Base-by-base conservation (phyloP, 1,140 invertebrate genomes). In the Plodia interpunctella region DNA sequence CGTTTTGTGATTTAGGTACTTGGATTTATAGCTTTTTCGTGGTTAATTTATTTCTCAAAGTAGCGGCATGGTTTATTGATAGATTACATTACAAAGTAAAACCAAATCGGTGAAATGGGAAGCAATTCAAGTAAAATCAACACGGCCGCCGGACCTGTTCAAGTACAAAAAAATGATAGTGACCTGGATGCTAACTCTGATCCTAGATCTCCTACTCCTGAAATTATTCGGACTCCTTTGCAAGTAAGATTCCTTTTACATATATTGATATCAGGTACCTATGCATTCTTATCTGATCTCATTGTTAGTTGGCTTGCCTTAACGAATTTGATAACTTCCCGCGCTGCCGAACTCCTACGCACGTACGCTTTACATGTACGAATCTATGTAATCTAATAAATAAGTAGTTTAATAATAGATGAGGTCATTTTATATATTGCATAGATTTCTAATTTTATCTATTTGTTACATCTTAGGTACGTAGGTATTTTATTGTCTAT, bases 161-260 rank as follows among this genome's bases (percentile, higher is more conserved):
- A 70, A 50, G 35, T 54, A 49, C 66, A 76, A 74, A 81, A 81
- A 72, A 80, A 76, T 57, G 76, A 82, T 17, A 63, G 52, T n/a
- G 72, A 80, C 60, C 59, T 71, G 57, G 65, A 57, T 66, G 70
- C 57, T 65, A 85, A 80, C 74, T 66, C 80, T 55, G 87, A 89
- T 80, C 87, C 87, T 68, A 71, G 87, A 63, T 89, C 87, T 62
- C 87, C 87, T 54, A 87, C 87, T 65, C 87, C 83, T 49, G 87
- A 89, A 74, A 86, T 89, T 65, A 66, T 72, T 54, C 76, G 87
- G 38, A 89, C 87, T 55, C 87, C 87, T 38, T 65, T 89, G 61
- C 83, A 89, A 66, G 87, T 87, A 77, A 59, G 8, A 5, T 44
- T 44, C 1, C 5, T 6, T 13, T 38, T n/a, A n/a, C n/a, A n/a